Base-by-base conservation (phyloP, 1,140 invertebrate genomes). In the Drosophila sproati region DNA sequence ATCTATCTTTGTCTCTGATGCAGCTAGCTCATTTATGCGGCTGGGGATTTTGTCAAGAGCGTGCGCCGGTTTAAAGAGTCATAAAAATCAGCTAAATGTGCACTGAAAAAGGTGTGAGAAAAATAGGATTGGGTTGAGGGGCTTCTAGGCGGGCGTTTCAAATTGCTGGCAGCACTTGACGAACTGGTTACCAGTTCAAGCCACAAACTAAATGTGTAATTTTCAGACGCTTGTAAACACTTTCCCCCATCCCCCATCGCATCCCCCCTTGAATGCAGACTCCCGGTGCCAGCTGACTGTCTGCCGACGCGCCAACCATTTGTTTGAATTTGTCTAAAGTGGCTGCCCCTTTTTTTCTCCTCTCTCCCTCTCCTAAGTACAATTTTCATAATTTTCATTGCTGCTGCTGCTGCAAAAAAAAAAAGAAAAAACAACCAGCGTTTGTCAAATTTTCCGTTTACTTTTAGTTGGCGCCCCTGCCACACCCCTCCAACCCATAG, bases 281-380 rank as follows among this genome's bases (percentile, higher is more conserved):
- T 59, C 55, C 32, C 20, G 20, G 47, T 4, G 3, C 31, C 62
- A 66, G n/a, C 51, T 60, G 57, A 52, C 67, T 70, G 73, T 60
- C 73, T 70, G 59, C 52, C 66, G 66, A 20, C 57, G 64, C 50
- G 68, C 61, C 85, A 77, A 67, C 77, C 80, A 83, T 88, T 88
- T 88, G 83, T 88, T 89, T 88, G 83, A 88, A 87, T 88, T 88
- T 88, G 83, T 88, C 83, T 88, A 88, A 88, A 88, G 85, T 88
- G 83, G 80, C 79, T 80, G 77, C 62, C 59, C 43, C 10, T 69
- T 66, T 55, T 55, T 50, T 29, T 31, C 28, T 29, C 31, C 68
- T 45, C 62, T 47, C 51, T 47, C n/a, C 41, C 41, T 10, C 35
- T 10, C 29, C 57, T 47, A 39, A 56, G 71, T 71, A 77, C 34